A percentile compares a stretch with the other conserved stretches of the same genome.
Conservation (phyloP, 37 sponge, comb jelly and placozoan species). For the Eunapius fragilis region DNA sequence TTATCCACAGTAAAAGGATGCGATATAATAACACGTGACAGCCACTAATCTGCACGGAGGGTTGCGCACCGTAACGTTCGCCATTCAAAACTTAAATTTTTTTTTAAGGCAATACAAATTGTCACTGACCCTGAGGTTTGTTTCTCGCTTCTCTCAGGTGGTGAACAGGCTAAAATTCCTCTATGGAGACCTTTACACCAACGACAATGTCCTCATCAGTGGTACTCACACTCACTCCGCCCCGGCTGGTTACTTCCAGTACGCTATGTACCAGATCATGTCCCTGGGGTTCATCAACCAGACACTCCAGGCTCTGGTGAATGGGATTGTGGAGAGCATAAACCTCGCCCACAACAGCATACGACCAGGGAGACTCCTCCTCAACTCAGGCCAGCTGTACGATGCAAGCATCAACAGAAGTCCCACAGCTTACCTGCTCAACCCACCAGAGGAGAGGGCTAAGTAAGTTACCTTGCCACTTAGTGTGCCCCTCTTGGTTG, state of each 20-base stretch:
- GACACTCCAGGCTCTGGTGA: conserved; percentile 53
- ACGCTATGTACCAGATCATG: conserved; percentile 57
- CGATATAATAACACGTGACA: not conserved
- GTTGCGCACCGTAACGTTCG: too few relatives aligned
- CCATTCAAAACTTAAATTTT: too few relatives aligned
- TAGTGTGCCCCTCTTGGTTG: too few relatives aligned
- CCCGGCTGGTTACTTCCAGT: conserved; percentile 82
- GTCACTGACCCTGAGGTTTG: too few relatives aligned
- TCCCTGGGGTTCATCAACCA: conserved; percentile 77
- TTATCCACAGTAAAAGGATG: too few relatives aligned
- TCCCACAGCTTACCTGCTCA: conserved; percentile 68
- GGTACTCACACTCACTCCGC: conserved; percentile 84
- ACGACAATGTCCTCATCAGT: conserved; percentile 78
- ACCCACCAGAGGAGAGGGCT: conserved; percentile 53
- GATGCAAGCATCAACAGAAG: conserved; percentile 79
- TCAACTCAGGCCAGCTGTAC: conserved; percentile 43
- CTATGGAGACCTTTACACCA: conserved; percentile 63
- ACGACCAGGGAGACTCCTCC: conserved; percentile 45
- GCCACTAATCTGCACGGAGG: too few relatives aligned
- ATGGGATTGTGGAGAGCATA: conserved; percentile 63
- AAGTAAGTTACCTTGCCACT: too few relatives aligned
- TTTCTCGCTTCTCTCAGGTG: too few relatives aligned
- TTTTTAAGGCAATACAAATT: too few relatives aligned
- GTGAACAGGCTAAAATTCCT: conserved; percentile 50
- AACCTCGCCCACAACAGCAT: conserved; percentile 53